Base-by-base conservation (phyloP, 2,888 invertebrate species). In the Caenorhabditis imperialis region DNA sequence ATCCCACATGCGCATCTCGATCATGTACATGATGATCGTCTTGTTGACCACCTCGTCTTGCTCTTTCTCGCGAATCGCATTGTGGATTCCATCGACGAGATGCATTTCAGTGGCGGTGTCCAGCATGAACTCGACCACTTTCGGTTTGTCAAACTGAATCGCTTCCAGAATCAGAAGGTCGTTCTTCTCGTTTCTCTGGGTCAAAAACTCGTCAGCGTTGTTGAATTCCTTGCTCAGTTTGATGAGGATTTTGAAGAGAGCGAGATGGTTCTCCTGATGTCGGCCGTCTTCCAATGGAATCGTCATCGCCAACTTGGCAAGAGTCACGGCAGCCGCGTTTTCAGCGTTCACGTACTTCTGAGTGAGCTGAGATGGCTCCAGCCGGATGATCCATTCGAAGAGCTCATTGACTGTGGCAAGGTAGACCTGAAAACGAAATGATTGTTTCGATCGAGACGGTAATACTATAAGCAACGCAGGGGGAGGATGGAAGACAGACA, bases 1-100 rank as follows among this genome's bases (percentile, higher is more conserved):
- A 35, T 78, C 77, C 22, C 67, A 69, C 57, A 62, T 55, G n/a
- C 65, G 33, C 37, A 69, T 53, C 22, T 78, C 75, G 50, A 73
- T 75, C 25, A 78, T 54, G 35, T 58, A 40, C 70, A 73, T 75
- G 33, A 72, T 55, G 16, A 73, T 54, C 0, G 70, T 78, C 50
- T 57, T 58, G 35, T 77, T 71, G n/a, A 79, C 54, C 3, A 55
- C 58, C 23, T 51, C 58, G 5, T 48, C 74, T 12, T 33, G 25
- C 45, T 54, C 44, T 30, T 61, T 53, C 33, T 73, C 65, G 16
- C 37, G 33, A 10, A 75, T 33, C 2, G 76, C 67, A 38, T 76
- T 58, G 42, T 79, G 79, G 23, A 75, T 44, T 47, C 74, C 78
- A 5, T 74, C 54, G 20, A 65, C 45, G n/a, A 55, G 14, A 6